Evolutionary conservation across 2,797 vertebrate genomes (phyloP), one percentile per base, ranked within the genome.

Genomic region (Ceryle rudis): DNA sequence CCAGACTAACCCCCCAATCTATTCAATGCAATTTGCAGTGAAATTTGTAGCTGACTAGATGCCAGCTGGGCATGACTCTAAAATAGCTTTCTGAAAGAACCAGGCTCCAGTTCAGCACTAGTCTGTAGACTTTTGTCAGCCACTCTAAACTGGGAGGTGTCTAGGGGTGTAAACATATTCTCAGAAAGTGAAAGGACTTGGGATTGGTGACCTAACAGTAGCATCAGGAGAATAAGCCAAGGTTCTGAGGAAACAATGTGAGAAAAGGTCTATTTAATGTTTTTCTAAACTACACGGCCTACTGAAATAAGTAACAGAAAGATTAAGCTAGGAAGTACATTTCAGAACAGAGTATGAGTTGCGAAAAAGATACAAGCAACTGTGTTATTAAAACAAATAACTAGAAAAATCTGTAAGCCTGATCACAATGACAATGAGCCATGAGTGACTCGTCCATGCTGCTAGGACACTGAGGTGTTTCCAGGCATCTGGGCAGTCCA

Each of bases 41-140:
- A 83, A 88, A 86, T 94, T 75, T 84, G 83, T 58, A 84, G 71
- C 81, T 69, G 55, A 86, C 60, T 47, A 52, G 35, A 49, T 94
- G 88, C 74, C 91, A 96, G 86, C 78, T 93, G 86, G 83, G 88
- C 82, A 26, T 4, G 47, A 51, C 9, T 93, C 55, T 90, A 35
- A 83, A 93, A 62, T 16, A 81, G 52, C 47, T 77, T 75, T 82
- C 73, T 79, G 71, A 74, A 64, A 69, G 90, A 73, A 62, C 14
- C 51, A 69, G 73, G 66, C 55, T 89, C 47, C 62, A 47, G 66
- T 70, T 90, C 82, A 75, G 58, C 1, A 2, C 73, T 91, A 58
- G 79, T 29, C 66, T 88, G 66, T 19, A 58, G 58, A 58, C 72
- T 94, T 89, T 61, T 62, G 46, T 80, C 91, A 96, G 70, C 55